phyloP scores from a whole-genome alignment of 2,888 invertebrate species.

The Amblyjoppa fuscipennis region DNA sequence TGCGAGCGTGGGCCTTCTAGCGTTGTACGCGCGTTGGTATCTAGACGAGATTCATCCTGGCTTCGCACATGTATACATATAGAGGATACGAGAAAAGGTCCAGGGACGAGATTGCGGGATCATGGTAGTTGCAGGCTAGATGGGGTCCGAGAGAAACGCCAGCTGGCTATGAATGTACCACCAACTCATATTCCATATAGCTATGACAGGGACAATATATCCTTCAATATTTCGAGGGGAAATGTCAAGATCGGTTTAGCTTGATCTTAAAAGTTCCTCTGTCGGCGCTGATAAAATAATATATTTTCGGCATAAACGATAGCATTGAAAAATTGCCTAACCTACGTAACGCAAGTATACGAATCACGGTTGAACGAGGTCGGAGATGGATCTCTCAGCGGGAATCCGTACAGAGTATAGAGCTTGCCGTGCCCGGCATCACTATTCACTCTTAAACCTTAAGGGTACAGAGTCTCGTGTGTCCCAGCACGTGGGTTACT shows the following conservation, averaged over 20 bases:
- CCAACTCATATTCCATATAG: slow-evolving; percentile 45
- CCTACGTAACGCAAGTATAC: slow-evolving; percentile 49
- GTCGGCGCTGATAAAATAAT: neutral
- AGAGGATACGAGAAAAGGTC: slow-evolving; percentile 35
- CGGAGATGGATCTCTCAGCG: slow-evolving; percentile 67
- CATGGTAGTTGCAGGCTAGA: slow-evolving; percentile 37
- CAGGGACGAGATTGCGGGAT: slow-evolving; percentile 43
- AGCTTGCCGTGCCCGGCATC: slow-evolving; percentile 8
- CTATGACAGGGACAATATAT: slow-evolving; percentile 18
- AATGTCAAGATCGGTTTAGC: neutral
- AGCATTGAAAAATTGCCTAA: slow-evolving; percentile 56
- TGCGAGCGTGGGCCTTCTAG: slow-evolving; percentile 37
- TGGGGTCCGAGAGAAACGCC: slow-evolving; percentile 65
- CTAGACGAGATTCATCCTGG: neutral
- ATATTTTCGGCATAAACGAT: slow-evolving; percentile 31
- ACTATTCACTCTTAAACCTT: slow-evolving; percentile 35
- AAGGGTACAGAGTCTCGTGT: slow-evolving; percentile 47
- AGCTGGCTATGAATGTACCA: slow-evolving; percentile 67
- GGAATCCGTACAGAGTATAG: slow-evolving; percentile 35
- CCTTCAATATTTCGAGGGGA: slow-evolving; percentile 22
- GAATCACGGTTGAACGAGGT: slow-evolving; percentile 62
- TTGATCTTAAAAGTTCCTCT: neutral
- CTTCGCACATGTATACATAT: slow-evolving; percentile 22
- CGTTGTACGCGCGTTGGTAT: no score
- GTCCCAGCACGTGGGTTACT: slow-evolving; percentile 72